Evolutionary conservation across 2,888 invertebrate genomes (phyloP), one percentile per base, ranked within the genome.

Genomic region (Torymus tubicola): DNA sequence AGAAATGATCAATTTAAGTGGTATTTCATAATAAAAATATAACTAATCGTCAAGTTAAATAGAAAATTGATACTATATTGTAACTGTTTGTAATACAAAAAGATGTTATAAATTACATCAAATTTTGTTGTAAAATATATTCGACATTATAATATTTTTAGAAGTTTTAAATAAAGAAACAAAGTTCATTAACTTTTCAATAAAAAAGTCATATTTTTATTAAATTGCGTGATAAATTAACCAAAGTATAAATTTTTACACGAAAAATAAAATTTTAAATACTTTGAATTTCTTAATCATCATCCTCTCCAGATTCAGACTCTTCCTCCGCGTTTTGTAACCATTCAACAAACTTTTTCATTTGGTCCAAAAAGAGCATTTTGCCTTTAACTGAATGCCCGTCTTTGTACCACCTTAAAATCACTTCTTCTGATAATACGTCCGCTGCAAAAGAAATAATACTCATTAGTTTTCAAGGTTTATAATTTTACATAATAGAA

Each of bases 281-380:
- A 82, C 82, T 74, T 82, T 69, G 12, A 75, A 78, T 70, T 86
- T 71, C 72, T 89, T 91, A 92, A 86, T 92, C 92, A 61, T 92
- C 92, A 57, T 92, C 92, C 85, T 92, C 92, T 69, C 91, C 94
- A 82, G 94, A 93, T 90, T 94, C 94, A 83, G 93, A 93, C 90
- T 94, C 95, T 92, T 98, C 98, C 91, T 99, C 98, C 80, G 99
- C 98, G 92, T 95, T 98, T 92, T 98, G 96, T 84, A 99, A 93
- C 98, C 98, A 99, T 92, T 99, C 98, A 74, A 98, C 94, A 91
- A 99, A 98, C 92, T 96, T 96, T 92, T 97, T 97, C 97, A 98
- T 98, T 93, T 99, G 98, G 90, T 98, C 98, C 87, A 98, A 94
- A 93, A 99, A 99, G 93, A 98, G 96, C 94, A 97, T 96, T 93